Conservation (phyloP, 2,797 vertebrate species). For the Neosilurus mollespiculum region DNA sequence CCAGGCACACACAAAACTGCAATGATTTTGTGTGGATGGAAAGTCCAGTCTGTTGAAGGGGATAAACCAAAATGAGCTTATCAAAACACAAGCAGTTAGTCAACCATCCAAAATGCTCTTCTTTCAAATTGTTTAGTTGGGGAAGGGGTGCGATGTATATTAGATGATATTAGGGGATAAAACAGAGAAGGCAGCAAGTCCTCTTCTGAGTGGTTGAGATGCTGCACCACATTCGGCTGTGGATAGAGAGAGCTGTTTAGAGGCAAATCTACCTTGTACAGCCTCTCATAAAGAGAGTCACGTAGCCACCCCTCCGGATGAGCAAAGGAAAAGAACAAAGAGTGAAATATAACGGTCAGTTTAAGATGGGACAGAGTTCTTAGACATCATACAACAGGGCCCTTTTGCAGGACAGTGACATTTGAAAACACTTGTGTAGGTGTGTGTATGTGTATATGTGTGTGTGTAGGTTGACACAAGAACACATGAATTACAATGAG, state of each 20-base stretch:
- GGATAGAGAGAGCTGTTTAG: slow-evolving; percentile 27
- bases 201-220: slow-evolving; percentile 45
- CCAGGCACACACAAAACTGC: slow-evolving; percentile 48
- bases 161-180: slow-evolving; percentile 41
- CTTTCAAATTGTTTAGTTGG: slow-evolving; percentile 26
- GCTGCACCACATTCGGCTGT: slow-evolving; percentile 34
- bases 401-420: neutral
- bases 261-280: slow-evolving; percentile 74
- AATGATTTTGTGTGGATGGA: slow-evolving; percentile 66
- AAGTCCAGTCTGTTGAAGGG: slow-evolving; percentile 64
- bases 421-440: neutral
- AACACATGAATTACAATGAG: neutral
- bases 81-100: slow-evolving; percentile 69
- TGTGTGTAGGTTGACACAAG: neutral
- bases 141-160: slow-evolving; percentile 18
- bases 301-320: slow-evolving; percentile 73
- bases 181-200: slow-evolving; percentile 44
- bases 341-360: slow-evolving; percentile 60
- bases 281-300: slow-evolving; percentile 73
- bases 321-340: slow-evolving; percentile 53
- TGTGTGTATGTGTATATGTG: neutral
- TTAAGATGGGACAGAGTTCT: slow-evolving; percentile 24
- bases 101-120: slow-evolving; percentile 42
- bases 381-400: slow-evolving; percentile 8
- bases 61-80: slow-evolving; percentile 60